Evolutionary conservation across 2,113 vertebrate species (phyloP), one percentile per base, ranked within the genome.

Genomic region (Barbus barbus): DNA sequence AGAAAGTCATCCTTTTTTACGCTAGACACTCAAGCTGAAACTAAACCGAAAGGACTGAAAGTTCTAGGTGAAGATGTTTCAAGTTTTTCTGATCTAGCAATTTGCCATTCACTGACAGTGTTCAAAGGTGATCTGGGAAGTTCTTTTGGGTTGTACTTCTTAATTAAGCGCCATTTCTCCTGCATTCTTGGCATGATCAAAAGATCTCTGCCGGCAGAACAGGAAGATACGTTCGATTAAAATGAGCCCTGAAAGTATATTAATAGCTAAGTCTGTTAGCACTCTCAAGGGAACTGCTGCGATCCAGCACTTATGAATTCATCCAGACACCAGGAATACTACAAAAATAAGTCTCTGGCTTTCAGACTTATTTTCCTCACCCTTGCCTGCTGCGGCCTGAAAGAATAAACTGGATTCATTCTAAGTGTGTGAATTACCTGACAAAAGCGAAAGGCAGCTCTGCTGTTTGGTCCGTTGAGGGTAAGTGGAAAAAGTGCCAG

Each of bases 241-340:
- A 69, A 81, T 69, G 63, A 81, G 79, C 79, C 46, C 79, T 71
- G 79, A 51, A 81, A 71, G 79, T 81, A 81, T 69, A 81, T 81
- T 81, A 81, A 81, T 81, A 69, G 79, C 65, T n/a, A 81, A 71
- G 79, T 81, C 65, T 71, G 79, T 81, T 48, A 71, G 63, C 26
- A 69, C 31, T 69, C 79, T 56, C 63, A 38, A 81, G 78, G 78
- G 79, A 67, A 46, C 48, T 31, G 31, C 28, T 36, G 38, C 48
- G 41, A 31, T 67, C 78, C 78, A 67, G 38, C 41, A 51, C 78
- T 48, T 67, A 44, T 81, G 60, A 67, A 81, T 81, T 48, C 61
- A 67, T 24, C 60, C 24, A 46, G 78, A 48, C 78, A 65, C 78
- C 60, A 65, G 60, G 22, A 24, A 79, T 56, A 24, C 56, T 65